A percentile compares a stretch with the other conserved stretches of the same genome.
Conservation (phyloP, 1,140 invertebrate genomes). For the Heliconius hewitsoni region DNA sequence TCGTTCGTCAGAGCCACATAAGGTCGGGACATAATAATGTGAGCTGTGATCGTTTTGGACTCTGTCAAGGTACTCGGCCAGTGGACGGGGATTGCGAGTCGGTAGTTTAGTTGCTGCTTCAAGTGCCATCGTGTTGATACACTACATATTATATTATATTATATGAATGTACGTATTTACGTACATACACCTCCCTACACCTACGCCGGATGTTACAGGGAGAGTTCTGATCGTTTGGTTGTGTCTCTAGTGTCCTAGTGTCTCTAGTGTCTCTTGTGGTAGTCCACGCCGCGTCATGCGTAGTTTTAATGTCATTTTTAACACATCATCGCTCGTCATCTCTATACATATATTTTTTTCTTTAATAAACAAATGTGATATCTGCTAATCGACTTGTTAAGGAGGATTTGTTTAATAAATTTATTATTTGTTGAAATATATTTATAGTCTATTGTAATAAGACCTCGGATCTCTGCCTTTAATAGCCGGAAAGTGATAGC, state of each 20-base stretch:
- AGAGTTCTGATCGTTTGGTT: slow-evolving; percentile 2
- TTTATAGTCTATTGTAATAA: slow-evolving; percentile 5
- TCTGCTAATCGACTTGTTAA: slow-evolving; percentile 15
- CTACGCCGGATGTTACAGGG: background rate
- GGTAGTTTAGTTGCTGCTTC: slow-evolving; percentile 68
- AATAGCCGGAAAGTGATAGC: too few relatives aligned
- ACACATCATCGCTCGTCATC: slow-evolving; percentile 12
- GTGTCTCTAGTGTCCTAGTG: slow-evolving; percentile 8
- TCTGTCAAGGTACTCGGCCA: slow-evolving; percentile 26
- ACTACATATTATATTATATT: background rate
- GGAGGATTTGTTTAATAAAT: slow-evolving; percentile 9
- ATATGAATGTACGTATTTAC: too few relatives aligned
- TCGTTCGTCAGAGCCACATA: slow-evolving; percentile 32
- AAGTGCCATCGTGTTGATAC: slow-evolving; percentile 60
- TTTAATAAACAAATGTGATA: slow-evolving; percentile 14
- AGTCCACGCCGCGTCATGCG: background rate
- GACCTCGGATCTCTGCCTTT: background rate
- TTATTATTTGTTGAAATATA: slow-evolving; percentile 13
- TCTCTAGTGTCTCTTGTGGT: slow-evolving; percentile 9
- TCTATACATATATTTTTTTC: background rate
- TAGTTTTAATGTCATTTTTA: slow-evolving; percentile 11
- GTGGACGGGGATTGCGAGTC: too few relatives aligned
- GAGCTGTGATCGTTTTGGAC: slow-evolving; percentile 63
- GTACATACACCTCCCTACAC: background rate
- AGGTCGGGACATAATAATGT: slow-evolving; percentile 44